Base-by-base conservation (phyloP, 2,888 invertebrate genomes). In the Agrotis puta region DNA sequence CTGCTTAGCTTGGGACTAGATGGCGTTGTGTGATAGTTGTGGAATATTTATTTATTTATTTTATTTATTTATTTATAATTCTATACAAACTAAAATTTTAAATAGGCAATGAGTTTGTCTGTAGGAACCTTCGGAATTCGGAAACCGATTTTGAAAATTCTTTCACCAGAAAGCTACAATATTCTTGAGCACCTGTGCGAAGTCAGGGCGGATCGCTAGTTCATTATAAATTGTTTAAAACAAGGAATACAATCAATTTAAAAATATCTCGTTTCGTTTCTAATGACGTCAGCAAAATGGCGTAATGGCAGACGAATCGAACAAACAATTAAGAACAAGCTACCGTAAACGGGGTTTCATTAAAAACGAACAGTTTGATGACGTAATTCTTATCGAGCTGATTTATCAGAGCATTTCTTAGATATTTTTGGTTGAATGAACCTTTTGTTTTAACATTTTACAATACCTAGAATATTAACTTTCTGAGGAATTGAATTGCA, bases 381-480 rank as follows among this genome's bases (percentile, higher is more conserved):
- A 58, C 48, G 67, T 63, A 14, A 59, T 59, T 47, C 39, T 47
- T 51, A 80, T 74, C 81, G 7, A 13, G 2, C 14, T 63, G 58
- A 63, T 67, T n/a, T 50, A 64, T 45, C 62, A 24, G 61, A 64
- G 48, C 47, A 58, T 18, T 62, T 65, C 59, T 70, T 47, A 48
- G 20, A 65, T 63, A 65, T 59, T 70, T 24, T 59, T 45, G 22
- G 56, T 58, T 81, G 62, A 78, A 70, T 65, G 53, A 64, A 70
- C 14, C 27, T 47, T 50, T 62, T 73, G 53, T 24, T 67, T 53
- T 48, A 22, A 18, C 20, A n/a, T 43, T 53, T n/a, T 18, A 11
- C 43, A 47, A 13, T 45, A 65, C 65, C 14, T 63, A 27, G n/a
- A 13, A 22, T n/a, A 43, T 66, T 13, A 45, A 64, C n/a, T 59